phyloP scores from a whole-genome alignment of 35 echinoderm and acorn worm species.

The Strongylocentrotus purpuratus region DNA sequence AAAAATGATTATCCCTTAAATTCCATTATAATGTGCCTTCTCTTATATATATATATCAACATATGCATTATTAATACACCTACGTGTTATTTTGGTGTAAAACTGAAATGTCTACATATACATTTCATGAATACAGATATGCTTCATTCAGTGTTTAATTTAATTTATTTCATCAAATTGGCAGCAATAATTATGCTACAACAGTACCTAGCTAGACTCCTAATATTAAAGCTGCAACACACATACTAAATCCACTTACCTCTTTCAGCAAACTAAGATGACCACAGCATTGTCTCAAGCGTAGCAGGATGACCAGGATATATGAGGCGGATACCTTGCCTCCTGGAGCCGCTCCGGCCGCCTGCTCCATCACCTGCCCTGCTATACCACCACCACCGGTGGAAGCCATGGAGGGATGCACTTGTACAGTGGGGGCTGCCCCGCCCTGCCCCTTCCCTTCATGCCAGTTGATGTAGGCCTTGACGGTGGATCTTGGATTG shows the following conservation, averaged over 20 bases:
- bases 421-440: not conserved
- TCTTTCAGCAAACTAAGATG: slow-evolving; percentile 92
- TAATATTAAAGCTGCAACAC: no score
- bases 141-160: no score
- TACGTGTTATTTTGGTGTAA: no score
- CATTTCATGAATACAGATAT: no score
- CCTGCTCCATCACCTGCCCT: not conserved
- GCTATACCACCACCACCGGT: not conserved
- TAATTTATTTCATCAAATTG: no score
- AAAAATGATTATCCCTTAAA: no score
- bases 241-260: slow-evolving; percentile 48
- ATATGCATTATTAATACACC: no score
- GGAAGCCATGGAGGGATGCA: slow-evolving; percentile 11
- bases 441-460: slow-evolving; percentile 72
- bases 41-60: no score
- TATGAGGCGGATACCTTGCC: slow-evolving; percentile 69
- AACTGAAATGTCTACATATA: no score
- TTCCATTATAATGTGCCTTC: no score
- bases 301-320: slow-evolving; percentile 80
- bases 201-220: no score
- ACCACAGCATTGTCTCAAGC: slow-evolving; percentile 92
- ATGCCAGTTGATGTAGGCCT: slow-evolving; percentile 85
- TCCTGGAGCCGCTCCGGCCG: not conserved
- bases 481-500: slow-evolving; percentile 69
- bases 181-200: no score